Base-by-base conservation (phyloP, 2,888 invertebrate genomes). In the Chelonus formosanus region DNA sequence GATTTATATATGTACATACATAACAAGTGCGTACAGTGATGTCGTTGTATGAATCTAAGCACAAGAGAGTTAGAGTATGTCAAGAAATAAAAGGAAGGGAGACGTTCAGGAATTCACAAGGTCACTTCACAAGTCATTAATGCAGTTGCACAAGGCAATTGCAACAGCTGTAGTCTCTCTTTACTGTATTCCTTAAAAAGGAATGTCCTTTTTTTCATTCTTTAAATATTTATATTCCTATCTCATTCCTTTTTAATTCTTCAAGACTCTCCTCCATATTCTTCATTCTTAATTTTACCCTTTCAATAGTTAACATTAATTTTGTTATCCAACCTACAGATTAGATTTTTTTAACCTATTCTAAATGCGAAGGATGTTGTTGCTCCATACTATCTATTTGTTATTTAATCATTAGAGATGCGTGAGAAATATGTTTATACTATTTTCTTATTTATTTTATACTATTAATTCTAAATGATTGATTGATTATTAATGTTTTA, bases 91-190 rank as follows among this genome's bases (percentile, higher is more conserved):
- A 48, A 55, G 7, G 32, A 32, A 43, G 35, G 40, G 52, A 62
- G 57, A 54, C 57, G 35, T 43, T 57, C 40, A 62, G 47, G 66
- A 36, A 57, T 52, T 50, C 57, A 20, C 66, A 67, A 67, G 66
- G 66, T 67, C 66, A 62, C 32, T 57, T 52, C 57, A 69, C 65
- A 69, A 73, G 65, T 63, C 60, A 63, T 71, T 67, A 57, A 55
- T 56, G 45, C 65, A 44, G 48, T 76, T 77, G 71, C 75, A 64
- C 73, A 75, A 77, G 73, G 71, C 69, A 71, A 74, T 77, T 76
- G 75, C 76, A 73, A 72, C 74, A 76, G 66, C 59, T 63, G 53
- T 53, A 61, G 70, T 72, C 65, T 65, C 67, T 60, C 20, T 59
- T 56, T 40, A 40, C 55, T 62, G 63, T 64, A 70, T 75, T 66